Base-by-base conservation (phyloP, 2,797 vertebrate species). In the Pseudopleuronectes americanus region DNA sequence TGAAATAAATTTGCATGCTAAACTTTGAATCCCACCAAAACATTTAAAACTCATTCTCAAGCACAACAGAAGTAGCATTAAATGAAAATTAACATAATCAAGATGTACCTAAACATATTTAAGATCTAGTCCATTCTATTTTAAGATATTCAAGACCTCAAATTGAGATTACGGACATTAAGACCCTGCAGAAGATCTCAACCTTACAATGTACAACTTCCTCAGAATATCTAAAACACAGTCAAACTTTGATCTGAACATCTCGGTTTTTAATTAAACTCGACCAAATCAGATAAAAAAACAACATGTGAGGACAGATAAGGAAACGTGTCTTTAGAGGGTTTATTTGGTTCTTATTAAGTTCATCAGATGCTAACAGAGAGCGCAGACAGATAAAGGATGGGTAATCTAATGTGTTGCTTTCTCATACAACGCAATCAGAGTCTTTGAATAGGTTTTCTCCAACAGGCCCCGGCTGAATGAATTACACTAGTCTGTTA, bases 401-500 rank as follows among this genome's bases (percentile, higher is more conserved):
- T 85, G 86, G 68, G 83, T 84, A 79, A 85, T 90, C 85, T 90
- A 87, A 91, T 84, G 84, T 81, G 88, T 81, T 85, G 80, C 87
- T 71, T 85, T 91, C 85, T 85, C 82, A 90, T 72, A 83, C 85
- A 89, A 86, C 81, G 77, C 86, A 86, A 92, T 92, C 87, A 83
- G 84, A 75, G 73, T 71, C 76, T 85, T 78, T 91, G 82, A 91
- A 92, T 88, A 77, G 86, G 79, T 80, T 87, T 45, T 84, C 85
- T 85, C 81, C 85, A 84, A 79, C 80, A 80, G 85, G 88, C 84
- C 84, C 78, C 2, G 54, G 85, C 77, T 84, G 88, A 90, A 92
- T 91, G 89, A 93, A 92, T 93, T 90, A 89, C 90, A 92, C 85
- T 84, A 80, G 83, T 91, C 87, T 89, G 92, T 93, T 93, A 93